Percentiles rank a stretch among this genome's conserved stretches.
Evolutionary conservation across 1,140 invertebrate species (phyloP).

Genomic region (Euglossa dilemma): DNA sequence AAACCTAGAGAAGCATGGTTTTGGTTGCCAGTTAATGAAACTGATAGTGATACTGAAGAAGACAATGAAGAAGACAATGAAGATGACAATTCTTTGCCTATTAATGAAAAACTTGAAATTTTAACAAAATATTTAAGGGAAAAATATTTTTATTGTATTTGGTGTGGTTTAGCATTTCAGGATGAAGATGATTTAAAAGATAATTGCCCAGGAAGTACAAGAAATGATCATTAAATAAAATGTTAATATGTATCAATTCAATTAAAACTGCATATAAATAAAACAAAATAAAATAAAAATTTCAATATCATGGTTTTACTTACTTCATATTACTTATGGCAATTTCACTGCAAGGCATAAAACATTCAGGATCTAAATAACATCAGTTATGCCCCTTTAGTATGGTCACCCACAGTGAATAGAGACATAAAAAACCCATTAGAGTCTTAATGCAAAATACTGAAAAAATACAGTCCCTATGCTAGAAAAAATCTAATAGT

Average conservation of each 20-base stretch:
- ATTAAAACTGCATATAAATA: slow-evolving; percentile 8
- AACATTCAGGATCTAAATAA: slow-evolving; percentile 23
- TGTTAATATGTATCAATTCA: background rate
- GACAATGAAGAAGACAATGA: slow-evolving; percentile 58
- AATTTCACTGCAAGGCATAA: slow-evolving; percentile 18
- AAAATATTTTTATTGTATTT: slow-evolving; percentile 90
- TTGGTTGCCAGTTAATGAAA: slow-evolving; percentile 84
- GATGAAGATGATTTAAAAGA: slow-evolving; percentile 84
- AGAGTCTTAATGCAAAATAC: slow-evolving; percentile 75
- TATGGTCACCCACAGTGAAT: slow-evolving; percentile 37
- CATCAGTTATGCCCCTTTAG: slow-evolving; percentile 29
- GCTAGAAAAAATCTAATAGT: slow-evolving; percentile 49
- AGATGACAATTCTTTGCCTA: slow-evolving; percentile 57
- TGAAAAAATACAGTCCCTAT: slow-evolving; percentile 57
- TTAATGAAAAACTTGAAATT: slow-evolving; percentile 84
- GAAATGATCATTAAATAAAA: slow-evolving; percentile 84
- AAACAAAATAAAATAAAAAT: slow-evolving; percentile 25
- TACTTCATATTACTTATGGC: slow-evolving; percentile 17
- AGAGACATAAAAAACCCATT: slow-evolving; percentile 76
- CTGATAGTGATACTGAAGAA: slow-evolving; percentile 74
- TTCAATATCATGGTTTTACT: slow-evolving; percentile 33
- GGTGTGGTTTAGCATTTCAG: slow-evolving; percentile 88
- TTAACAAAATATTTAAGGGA: slow-evolving; percentile 87
- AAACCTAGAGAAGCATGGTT: slow-evolving; percentile 86
- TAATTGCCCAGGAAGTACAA: slow-evolving; percentile 87